Evolutionary conservation across 2,113 vertebrate species (phyloP), one percentile per base, ranked within the genome.

Genomic region (Noturus placidus): DNA sequence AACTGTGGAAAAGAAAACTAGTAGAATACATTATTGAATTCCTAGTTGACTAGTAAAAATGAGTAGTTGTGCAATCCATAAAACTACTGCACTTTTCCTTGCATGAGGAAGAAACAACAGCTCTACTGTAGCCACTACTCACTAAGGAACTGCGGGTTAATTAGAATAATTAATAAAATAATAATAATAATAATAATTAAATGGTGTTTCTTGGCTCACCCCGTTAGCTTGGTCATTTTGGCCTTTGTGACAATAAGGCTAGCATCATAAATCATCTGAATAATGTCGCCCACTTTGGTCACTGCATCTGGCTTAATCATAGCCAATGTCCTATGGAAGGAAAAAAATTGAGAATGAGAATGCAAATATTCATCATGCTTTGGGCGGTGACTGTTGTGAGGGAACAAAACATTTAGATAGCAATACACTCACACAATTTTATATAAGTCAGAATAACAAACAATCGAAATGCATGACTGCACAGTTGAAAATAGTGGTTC

Each of bases 241-340:
- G 97, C 97, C 95, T 97, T 99, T 83, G 97, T 99, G 94, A 99
- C 95, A 79, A 96, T 96, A 93, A 99, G 93, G 82, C 96, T 96
- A 84, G 95, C 93, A 90, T 96, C 95, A 92, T 95, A 93, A 86
- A 98, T 96, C 42, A 93, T 90, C 92, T 98, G 96, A 90, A 99
- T 94, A 89, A 98, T 92, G 86, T 97, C 96, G 86, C 97, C 98
- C 14, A 96, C 92, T 93, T 96, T 97, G 59, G 87, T 88, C 50
- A 97, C 70, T 78, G 95, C 95, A 89, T 96, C 96, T 85, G 98
- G 97, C 91, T 99, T 99, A 92, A 99, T 96, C 93, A 99, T 92
- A 90, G 97, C 98, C 88, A 99, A 93, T 0, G 98, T 99, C 94
- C 98, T 99, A 76, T 19, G 46, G 20, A 56, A 8, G 27, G 15